phyloP scores from a whole-genome alignment of 2,888 invertebrate species.

The Agrochola lychnidis region DNA sequence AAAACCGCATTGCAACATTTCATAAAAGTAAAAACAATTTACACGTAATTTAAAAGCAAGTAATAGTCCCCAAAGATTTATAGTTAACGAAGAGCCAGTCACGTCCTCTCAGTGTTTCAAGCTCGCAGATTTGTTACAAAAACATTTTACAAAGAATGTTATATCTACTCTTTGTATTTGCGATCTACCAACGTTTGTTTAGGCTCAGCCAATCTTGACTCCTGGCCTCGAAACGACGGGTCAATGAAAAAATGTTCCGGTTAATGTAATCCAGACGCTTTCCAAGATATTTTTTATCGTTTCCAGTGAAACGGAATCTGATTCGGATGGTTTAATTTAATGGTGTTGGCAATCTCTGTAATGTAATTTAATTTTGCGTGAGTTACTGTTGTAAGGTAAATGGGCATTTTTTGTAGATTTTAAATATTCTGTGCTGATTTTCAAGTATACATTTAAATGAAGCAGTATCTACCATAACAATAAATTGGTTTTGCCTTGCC shows the following conservation, averaged over 20 bases:
- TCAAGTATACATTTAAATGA: not conserved
- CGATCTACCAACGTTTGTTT: constrained; percentile 69
- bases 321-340: constrained; percentile 35
- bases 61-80: constrained; percentile 44
- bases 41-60: constrained; percentile 48
- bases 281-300: constrained; percentile 57
- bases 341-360: constrained; percentile 31
- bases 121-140: constrained; percentile 56
- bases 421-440: not conserved
- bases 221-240: constrained; percentile 59
- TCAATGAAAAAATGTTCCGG: constrained; percentile 66
- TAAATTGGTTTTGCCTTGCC: not conserved
- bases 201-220: constrained; percentile 69
- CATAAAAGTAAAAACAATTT: constrained; percentile 23
- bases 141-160: constrained; percentile 67
- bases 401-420: not conserved
- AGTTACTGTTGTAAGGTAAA: constrained; percentile 5
- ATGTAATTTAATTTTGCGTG: constrained; percentile 27
- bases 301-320: constrained; percentile 35
- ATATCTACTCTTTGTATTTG: constrained; percentile 62
- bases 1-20: not conserved
- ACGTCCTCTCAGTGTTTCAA: constrained; percentile 53
- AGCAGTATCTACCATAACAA: too few relatives aligned
- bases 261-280: constrained; percentile 58
- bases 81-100: constrained; percentile 46